phyloP scores from a whole-genome alignment of 2,113 vertebrate genomes.

The Nerophis ophidion region DNA sequence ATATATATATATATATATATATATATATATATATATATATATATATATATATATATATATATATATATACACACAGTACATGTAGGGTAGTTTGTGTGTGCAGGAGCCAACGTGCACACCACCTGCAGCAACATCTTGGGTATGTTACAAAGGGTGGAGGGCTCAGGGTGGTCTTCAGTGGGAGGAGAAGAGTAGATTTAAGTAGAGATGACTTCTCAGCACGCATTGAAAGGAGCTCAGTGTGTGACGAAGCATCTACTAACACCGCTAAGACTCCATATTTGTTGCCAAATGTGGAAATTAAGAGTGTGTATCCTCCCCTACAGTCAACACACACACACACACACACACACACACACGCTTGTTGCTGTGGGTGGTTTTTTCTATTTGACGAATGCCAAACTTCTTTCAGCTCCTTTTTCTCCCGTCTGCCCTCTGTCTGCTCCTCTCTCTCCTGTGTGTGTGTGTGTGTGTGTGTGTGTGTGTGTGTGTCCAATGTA shows the following conservation, averaged over 20 bases:
- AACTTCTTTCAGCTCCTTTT: constrained; percentile 19
- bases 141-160: constrained; percentile 21
- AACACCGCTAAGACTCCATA: constrained; percentile 47
- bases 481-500: constrained; percentile 80
- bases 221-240: constrained; percentile 60
- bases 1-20: too few species aligned
- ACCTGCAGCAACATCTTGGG: constrained; percentile 37
- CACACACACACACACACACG: constrained; percentile 5
- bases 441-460: constrained; percentile 13
- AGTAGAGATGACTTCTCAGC: constrained; percentile 47
- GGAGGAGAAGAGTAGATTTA: constrained; percentile 49
- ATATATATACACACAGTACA: background rate
- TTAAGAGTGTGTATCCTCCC: constrained; percentile 19
- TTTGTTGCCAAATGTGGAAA: constrained; percentile 42
- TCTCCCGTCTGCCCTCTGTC: constrained; percentile 1
- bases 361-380: constrained; percentile 15
- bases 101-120: constrained; percentile 15
- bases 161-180: constrained; percentile 46
- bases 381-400: constrained; percentile 43
- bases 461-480: constrained; percentile 11
- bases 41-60: too few species aligned
- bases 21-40: too few species aligned
- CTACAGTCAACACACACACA: background rate
- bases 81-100: constrained; percentile 1
- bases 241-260: constrained; percentile 57